Percentiles rank a stretch among this genome's conserved stretches.
These are phyloP conservation scores for Odontomachus brunneus DNA, from an alignment of 1,140 invertebrate genomes.

Conservation along the genomic window DNA sequence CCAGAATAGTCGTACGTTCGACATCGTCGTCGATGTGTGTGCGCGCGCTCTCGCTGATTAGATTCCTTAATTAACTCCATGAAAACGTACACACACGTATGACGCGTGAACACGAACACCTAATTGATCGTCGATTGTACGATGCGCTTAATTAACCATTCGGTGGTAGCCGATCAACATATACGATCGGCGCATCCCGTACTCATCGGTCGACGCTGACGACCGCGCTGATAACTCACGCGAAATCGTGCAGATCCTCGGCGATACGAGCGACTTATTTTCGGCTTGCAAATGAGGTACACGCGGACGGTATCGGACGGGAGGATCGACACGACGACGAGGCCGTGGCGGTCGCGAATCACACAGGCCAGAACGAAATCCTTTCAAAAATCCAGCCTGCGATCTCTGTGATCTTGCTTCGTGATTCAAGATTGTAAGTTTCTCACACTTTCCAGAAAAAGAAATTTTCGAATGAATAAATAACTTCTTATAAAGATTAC, in stretches of 20 bases:
- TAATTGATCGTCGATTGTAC: conserved; percentile 26
- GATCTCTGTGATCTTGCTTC: background rate
- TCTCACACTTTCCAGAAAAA: no score
- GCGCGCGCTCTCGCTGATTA: background rate
- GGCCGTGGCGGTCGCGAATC: no score
- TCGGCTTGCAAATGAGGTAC: conserved; percentile 12
- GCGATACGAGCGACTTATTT: conserved; percentile 16
- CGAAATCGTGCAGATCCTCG: conserved; percentile 29
- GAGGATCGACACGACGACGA: conserved; percentile 14
- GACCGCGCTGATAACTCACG: conserved; percentile 8
- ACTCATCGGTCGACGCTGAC: background rate
- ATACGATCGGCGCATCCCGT: background rate
- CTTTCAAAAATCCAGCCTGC: conserved; percentile 31
- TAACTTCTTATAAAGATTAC: no score
- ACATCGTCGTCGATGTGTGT: background rate
- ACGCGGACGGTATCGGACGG: conserved; percentile 18
- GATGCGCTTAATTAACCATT: conserved; percentile 60
- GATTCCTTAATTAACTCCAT: conserved; percentile 54
- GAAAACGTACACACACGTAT: background rate
- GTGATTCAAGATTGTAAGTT: background rate
- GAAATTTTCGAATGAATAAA: no score
- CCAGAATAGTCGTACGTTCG: background rate
- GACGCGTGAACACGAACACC: no score
- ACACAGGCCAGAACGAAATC: background rate
- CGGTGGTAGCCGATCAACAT: conserved; percentile 5